Percentiles rank a stretch among this genome's conserved stretches.
Evolutionary conservation across 2,797 vertebrate species (phyloP).

Genomic region (Paguma larvata): DNA sequence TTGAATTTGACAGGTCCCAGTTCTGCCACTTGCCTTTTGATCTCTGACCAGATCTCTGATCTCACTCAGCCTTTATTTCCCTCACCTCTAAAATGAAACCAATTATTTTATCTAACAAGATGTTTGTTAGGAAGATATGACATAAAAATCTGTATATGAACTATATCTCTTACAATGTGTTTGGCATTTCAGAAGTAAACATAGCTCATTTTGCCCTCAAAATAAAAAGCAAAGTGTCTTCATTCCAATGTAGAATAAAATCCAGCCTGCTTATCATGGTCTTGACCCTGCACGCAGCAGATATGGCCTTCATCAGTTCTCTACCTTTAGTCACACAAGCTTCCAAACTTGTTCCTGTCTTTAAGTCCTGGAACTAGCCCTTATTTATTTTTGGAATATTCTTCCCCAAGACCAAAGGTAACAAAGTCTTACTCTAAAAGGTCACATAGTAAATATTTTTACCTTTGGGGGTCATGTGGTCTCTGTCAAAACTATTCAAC

Average conservation of each 20-base stretch:
- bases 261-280: not conserved
- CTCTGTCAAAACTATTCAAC: not conserved
- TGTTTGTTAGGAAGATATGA: not conserved
- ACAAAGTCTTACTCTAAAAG: not conserved
- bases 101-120: not conserved
- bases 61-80: not conserved
- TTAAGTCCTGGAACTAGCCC: not conserved
- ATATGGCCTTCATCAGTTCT: not conserved
- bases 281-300: not conserved
- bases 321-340: not conserved
- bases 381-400: not conserved
- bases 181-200: not conserved
- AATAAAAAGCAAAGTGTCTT: not conserved
- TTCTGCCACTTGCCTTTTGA: not conserved
- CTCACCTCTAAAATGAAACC: not conserved
- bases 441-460: not conserved
- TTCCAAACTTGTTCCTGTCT: not conserved
- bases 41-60: not conserved
- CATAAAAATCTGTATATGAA: not conserved
- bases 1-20: not conserved
- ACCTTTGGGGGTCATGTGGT: not conserved
- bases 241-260: not conserved
- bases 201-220: not conserved
- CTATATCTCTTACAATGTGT: not conserved
- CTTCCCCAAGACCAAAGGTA: not conserved